These are phyloP conservation scores for Seriola dumerili DNA, from an alignment of 2,113 vertebrate species.

Conservation along the genomic window DNA sequence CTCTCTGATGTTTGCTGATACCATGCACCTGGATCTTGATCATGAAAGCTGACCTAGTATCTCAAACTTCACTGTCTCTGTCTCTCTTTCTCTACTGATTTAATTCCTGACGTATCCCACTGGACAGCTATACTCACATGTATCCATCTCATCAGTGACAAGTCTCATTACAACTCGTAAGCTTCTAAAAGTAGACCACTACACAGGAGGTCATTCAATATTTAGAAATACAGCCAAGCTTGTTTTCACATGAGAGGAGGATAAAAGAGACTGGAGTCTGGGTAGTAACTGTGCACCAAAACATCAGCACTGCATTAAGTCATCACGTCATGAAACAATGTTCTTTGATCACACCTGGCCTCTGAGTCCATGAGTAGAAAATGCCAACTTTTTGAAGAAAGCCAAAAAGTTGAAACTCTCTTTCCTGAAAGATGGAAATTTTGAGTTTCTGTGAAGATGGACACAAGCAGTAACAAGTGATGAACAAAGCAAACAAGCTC, in stretches of 20 bases:
- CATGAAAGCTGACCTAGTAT: background rate
- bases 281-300: conserved; percentile 20
- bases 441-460: background rate
- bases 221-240: conserved; percentile 53
- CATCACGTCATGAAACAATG: background rate
- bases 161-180: conserved; percentile 11
- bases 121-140: background rate
- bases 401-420: background rate
- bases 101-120: background rate
- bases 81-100: background rate
- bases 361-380: background rate
- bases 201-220: conserved; percentile 58
- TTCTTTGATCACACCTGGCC: conserved; percentile 16
- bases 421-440: background rate
- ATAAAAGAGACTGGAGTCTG: conserved; percentile 23
- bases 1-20: background rate
- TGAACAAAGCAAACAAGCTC: conserved; percentile 24
- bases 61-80: background rate
- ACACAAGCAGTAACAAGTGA: background rate
- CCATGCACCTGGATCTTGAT: background rate
- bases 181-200: conserved; percentile 54
- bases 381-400: background rate
- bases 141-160: background rate
- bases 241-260: conserved; percentile 43
- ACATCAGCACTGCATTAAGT: conserved; percentile 9